Evolutionary conservation across 2,797 vertebrate genomes (phyloP).

Genomic region (Syngnathus acus): DNA sequence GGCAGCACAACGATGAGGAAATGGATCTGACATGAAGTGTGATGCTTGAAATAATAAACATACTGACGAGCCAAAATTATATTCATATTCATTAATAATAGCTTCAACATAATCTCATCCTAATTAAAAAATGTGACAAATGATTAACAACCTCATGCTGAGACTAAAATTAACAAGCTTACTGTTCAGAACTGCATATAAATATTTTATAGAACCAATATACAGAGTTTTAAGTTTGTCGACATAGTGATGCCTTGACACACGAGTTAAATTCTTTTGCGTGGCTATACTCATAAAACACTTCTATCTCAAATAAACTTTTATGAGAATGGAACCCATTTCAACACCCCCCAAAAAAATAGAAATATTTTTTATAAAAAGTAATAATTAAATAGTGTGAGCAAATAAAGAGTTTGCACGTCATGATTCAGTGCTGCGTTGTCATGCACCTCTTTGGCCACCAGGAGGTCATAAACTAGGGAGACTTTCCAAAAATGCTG

Average conservation of each 20-base stretch:
- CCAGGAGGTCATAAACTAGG: too few relatives aligned
- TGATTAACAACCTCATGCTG: not conserved
- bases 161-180: not conserved
- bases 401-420: too few relatives aligned
- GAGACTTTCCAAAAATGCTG: not conserved
- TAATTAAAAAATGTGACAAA: not conserved
- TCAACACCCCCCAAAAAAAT: not conserved
- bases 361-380: not conserved
- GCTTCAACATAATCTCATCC: not conserved
- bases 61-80: not conserved
- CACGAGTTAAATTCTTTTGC: not conserved
- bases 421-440: too few relatives aligned
- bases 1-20: conserved; percentile 11
- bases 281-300: too few relatives aligned
- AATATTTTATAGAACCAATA: not conserved
- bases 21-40: conserved; percentile 19
- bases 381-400: not conserved
- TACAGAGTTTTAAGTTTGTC: not conserved
- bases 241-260: not conserved
- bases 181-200: not conserved
- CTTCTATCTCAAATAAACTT: not conserved
- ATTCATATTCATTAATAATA: not conserved
- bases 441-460: too few relatives aligned
- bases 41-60: not conserved
- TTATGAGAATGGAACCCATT: not conserved